Conservation (phyloP, 1,140 invertebrate genomes). For the Anthonomus grandis region DNA sequence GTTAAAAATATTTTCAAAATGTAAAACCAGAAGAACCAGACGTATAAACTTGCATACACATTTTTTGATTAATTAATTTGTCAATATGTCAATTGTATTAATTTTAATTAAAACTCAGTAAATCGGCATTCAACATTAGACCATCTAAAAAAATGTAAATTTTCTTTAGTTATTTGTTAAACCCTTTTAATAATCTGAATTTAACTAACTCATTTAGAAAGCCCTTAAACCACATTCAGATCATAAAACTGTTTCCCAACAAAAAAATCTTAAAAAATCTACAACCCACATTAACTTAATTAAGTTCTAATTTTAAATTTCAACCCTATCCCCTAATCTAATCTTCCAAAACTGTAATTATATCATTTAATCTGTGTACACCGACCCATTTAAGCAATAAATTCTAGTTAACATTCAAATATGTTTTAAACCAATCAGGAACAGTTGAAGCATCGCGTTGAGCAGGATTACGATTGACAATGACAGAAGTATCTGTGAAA, state of each 20-base stretch:
- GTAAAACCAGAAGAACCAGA: too few species aligned
- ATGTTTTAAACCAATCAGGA: slow-evolving; percentile 41
- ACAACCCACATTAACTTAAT: background rate
- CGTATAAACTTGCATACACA: too few species aligned
- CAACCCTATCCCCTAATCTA: background rate
- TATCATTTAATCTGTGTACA: slow-evolving; percentile 37
- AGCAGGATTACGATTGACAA: slow-evolving; percentile 44
- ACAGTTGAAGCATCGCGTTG: slow-evolving; percentile 47
- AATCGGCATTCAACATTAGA: too few species aligned
- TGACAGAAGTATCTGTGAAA: slow-evolving; percentile 13
- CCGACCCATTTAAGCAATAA: slow-evolving; percentile 34
- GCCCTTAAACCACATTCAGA: background rate
- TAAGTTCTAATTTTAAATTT: background rate
- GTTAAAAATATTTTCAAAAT: too few species aligned
- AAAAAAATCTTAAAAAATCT: background rate
- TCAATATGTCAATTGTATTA: too few species aligned
- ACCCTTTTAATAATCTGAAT: too few species aligned
- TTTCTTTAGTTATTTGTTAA: too few species aligned
- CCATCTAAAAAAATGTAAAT: too few species aligned
- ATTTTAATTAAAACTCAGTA: too few species aligned
- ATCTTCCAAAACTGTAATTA: background rate
- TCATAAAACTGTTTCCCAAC: background rate
- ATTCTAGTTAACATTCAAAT: slow-evolving; percentile 12
- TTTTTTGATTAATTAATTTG: too few species aligned
- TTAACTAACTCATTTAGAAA: too few species aligned